A percentile compares a stretch with the other conserved stretches of the same genome.
Conservation (phyloP, 1,140 invertebrate species). For the Manduca sexta region DNA sequence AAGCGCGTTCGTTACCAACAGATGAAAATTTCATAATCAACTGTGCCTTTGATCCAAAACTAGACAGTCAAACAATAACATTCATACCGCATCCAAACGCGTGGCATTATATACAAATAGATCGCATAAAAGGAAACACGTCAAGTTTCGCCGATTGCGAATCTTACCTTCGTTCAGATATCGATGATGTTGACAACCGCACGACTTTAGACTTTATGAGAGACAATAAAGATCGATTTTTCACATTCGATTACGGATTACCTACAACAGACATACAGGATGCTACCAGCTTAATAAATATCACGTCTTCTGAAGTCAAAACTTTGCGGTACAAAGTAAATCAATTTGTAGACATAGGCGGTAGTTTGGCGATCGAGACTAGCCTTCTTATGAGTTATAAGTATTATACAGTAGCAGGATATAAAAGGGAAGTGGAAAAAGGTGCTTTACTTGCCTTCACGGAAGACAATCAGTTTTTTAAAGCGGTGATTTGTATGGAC, state of each 20-base stretch:
- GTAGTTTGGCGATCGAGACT: constrained; percentile 78
- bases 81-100: constrained; percentile 74
- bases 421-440: constrained; percentile 45
- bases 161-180: constrained; percentile 33
- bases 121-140: constrained; percentile 29
- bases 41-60: constrained; percentile 47
- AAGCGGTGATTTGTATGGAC: constrained; percentile 76
- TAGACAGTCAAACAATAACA: constrained; percentile 36
- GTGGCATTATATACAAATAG: constrained; percentile 76
- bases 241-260: constrained; percentile 81
- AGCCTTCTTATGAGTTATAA: constrained; percentile 75
- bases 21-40: constrained; percentile 46
- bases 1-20: constrained; percentile 58
- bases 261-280: constrained; percentile 73
- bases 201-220: constrained; percentile 72
- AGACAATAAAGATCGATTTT: constrained; percentile 80
- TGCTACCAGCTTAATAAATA: constrained; percentile 76
- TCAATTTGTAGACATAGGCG: constrained; percentile 81
- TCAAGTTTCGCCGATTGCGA: constrained; percentile 45
- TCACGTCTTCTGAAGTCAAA: constrained; percentile 75
- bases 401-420: constrained; percentile 73
- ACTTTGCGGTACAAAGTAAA: constrained; percentile 78
- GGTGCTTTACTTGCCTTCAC: constrained; percentile 47
- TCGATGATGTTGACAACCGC: constrained; percentile 52
- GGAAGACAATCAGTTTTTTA: constrained; percentile 58